A percentile compares a stretch with the other conserved stretches of the same genome.
Conservation (phyloP, 1,140 invertebrate genomes). For the Hypothenemus hampei region DNA sequence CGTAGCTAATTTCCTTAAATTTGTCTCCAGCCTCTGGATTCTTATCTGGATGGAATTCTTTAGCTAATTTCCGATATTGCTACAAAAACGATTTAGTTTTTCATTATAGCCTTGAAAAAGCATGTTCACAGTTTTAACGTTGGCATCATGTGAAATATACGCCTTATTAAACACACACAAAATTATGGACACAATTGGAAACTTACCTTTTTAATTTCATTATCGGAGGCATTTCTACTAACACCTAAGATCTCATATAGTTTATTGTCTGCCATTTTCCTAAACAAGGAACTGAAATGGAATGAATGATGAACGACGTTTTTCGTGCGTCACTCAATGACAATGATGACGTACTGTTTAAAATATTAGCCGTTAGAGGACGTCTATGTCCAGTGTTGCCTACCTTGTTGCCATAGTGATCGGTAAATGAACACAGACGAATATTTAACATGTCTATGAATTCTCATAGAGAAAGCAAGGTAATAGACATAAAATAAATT, state of each 20-base stretch:
- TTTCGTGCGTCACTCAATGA: too few relatives aligned
- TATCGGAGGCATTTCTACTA: conserved; percentile 64
- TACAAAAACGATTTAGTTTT: conserved; percentile 41
- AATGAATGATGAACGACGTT: too few relatives aligned
- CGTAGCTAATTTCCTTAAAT: conserved; percentile 86
- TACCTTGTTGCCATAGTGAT: too few relatives aligned
- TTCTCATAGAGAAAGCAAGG: too few relatives aligned
- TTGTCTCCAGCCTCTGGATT: conserved; percentile 77
- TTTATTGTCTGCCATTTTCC: conserved; percentile 65
- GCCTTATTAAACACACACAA: not conserved
- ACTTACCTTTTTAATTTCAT: conserved; percentile 84
- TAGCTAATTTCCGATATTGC: conserved; percentile 79
- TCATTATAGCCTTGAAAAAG: conserved; percentile 22
- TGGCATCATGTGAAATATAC: not conserved
- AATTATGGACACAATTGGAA: not conserved
- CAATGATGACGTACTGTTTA: too few relatives aligned
- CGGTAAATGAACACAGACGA: too few relatives aligned
- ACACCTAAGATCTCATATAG: conserved; percentile 82
- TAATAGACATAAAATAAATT: too few relatives aligned
- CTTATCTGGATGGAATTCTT: conserved; percentile 85
- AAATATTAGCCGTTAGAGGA: too few relatives aligned
- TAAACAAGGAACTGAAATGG: conserved; percentile 41
- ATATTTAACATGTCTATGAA: too few relatives aligned
- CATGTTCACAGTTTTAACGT: not conserved
- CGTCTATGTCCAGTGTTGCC: too few relatives aligned